phyloP scores from a whole-genome alignment of 2,797 vertebrate genomes.

The Lepus oiostolus region DNA sequence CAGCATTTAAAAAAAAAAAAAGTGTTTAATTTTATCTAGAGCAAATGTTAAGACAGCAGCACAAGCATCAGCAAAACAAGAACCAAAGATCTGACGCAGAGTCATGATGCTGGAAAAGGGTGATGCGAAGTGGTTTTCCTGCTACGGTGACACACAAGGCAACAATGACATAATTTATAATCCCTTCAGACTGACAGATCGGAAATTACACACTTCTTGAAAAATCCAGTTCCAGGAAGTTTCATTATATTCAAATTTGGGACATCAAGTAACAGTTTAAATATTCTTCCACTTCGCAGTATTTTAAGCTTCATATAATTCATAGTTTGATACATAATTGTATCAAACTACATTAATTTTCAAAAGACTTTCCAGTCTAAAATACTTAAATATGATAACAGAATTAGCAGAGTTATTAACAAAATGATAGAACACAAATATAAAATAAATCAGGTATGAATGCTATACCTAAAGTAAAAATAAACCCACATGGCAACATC shows the following conservation, averaged over 20 bases:
- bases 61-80: slow-evolving; percentile 19
- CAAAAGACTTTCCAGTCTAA: slow-evolving; percentile 50
- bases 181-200: neutral
- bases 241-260: slow-evolving; percentile 68
- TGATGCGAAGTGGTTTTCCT: slow-evolving; percentile 26
- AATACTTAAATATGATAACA: slow-evolving; percentile 57
- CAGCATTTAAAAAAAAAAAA: neutral
- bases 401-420: slow-evolving; percentile 59
- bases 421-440: slow-evolving; percentile 66
- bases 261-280: slow-evolving; percentile 62
- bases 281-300: slow-evolving; percentile 55
- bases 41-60: slow-evolving; percentile 20
- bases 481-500: slow-evolving; percentile 33
- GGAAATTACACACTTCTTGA: slow-evolving; percentile 64
- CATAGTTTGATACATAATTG: slow-evolving; percentile 65
- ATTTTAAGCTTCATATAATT: slow-evolving; percentile 62
- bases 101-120: slow-evolving; percentile 17
- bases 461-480: slow-evolving; percentile 53
- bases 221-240: neutral
- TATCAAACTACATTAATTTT: slow-evolving; percentile 19
- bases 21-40: slow-evolving; percentile 48
- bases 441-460: slow-evolving; percentile 33
- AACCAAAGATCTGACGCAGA: slow-evolving; percentile 5
- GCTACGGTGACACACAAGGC: neutral
- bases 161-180: neutral